A percentile compares a stretch with the other conserved stretches of the same genome.
phyloP scores from a whole-genome alignment of 2,797 vertebrate genomes.

The Sebastes cheni region DNA sequence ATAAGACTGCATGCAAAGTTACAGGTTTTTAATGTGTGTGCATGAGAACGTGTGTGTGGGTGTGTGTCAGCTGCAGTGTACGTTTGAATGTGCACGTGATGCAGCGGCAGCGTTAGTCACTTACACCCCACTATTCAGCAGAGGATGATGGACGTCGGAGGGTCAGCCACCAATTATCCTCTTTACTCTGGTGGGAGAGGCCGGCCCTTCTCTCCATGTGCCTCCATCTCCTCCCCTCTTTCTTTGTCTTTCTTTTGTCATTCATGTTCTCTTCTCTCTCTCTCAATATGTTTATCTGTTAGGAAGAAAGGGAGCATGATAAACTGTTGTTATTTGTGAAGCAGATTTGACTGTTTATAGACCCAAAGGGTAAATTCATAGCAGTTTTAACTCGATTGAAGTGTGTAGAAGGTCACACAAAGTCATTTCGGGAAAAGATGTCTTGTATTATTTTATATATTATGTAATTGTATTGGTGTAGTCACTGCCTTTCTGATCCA shows the following conservation, averaged over 20 bases:
- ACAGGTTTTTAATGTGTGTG: not conserved
- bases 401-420: not conserved
- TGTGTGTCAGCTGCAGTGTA: constrained; percentile 7
- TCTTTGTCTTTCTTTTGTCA: constrained; percentile 26
- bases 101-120: constrained; percentile 50
- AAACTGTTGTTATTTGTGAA: not conserved
- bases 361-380: not conserved
- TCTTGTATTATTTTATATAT: not conserved
- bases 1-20: constrained; percentile 32
- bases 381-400: not conserved
- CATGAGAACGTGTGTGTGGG: constrained; percentile 15
- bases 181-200: constrained; percentile 49
- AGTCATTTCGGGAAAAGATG: not conserved
- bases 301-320: not conserved
- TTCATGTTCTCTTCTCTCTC: constrained; percentile 1
- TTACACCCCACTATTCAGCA: constrained; percentile 31
- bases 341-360: not conserved
- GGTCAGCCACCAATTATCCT: constrained; percentile 69
- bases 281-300: not conserved
- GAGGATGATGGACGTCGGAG: constrained; percentile 51
- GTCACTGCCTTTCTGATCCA: not conserved
- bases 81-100: constrained; percentile 20
- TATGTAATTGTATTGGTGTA: not conserved
- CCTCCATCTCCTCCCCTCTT: not conserved
- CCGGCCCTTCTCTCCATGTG: not conserved